These are phyloP conservation scores for Calyptommatus sinebrachiatus DNA, from an alignment of 2,113 vertebrate species.

Conservation along the genomic window DNA sequence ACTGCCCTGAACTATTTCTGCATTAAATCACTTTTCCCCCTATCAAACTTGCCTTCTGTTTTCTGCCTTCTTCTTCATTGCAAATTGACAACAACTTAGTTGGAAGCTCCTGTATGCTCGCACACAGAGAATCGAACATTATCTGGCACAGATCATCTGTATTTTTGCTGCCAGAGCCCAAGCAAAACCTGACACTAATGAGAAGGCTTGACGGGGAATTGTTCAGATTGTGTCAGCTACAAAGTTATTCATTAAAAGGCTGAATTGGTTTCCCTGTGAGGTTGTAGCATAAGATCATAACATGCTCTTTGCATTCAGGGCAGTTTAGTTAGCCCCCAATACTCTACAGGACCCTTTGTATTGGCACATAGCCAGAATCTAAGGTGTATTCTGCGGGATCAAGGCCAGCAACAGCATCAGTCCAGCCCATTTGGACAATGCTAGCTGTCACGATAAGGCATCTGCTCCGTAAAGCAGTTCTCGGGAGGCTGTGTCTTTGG, in stretches of 20 bases:
- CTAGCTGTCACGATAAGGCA: no score
- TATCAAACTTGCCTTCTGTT: neutral
- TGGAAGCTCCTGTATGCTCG: rapidly evolving
- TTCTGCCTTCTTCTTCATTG: neutral
- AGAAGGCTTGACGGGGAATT: constrained; percentile 27
- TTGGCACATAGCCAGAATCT: no score
- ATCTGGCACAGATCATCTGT: neutral
- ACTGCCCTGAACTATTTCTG: no score
- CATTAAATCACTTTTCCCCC: neutral
- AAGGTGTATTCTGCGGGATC: no score
- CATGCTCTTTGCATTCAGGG: neutral
- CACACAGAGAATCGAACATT: neutral
- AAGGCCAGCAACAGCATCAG: no score
- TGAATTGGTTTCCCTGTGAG: neutral
- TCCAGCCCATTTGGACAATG: no score
- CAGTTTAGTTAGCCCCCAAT: neutral
- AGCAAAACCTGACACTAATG: constrained; percentile 25
- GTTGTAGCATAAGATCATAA: neutral
- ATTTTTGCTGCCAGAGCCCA: constrained; percentile 34
- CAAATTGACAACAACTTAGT: rapidly evolving
- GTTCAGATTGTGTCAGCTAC: constrained; percentile 31
- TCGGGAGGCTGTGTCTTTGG: no score
- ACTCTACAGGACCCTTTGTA: neutral
- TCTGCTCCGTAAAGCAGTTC: no score
- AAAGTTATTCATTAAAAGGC: constrained; percentile 27